Evolutionary conservation across 2,888 invertebrate species (phyloP), one percentile per base, ranked within the genome.

Genomic region (Desoria tigrina): DNA sequence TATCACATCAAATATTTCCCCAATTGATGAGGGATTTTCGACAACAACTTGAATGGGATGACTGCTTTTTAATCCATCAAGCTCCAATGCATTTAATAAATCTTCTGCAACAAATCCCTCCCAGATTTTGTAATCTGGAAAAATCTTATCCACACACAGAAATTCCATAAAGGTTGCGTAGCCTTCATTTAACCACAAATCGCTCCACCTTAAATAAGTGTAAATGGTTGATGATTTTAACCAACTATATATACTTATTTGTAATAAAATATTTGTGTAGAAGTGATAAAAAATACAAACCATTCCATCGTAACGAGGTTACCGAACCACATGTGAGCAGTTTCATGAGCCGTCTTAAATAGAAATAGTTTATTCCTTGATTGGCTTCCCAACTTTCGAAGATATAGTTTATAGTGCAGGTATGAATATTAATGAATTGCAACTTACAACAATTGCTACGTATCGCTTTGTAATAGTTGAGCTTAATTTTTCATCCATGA

Each of bases 271-370:
- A n/a, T n/a, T n/a, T n/a, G n/a, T n/a, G n/a, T n/a, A n/a, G n/a
- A n/a, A n/a, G n/a, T n/a, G n/a, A n/a, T n/a, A 32, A 32, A 32
- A 32, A 32, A 32, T 32, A 32, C 4, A 57, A 63, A 69, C 67
- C 67, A 70, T 6, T 67, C 65, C 67, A 67, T 67, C n/a, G 70
- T 70, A 6, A 70, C 69, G 28, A 86, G 79, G 74, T 85, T 84
- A 57, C 85, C 85, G 78, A 86, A 86, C 85, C 86, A 86, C 79
- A 84, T 83, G 78, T 86, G 85, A 16, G 84, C 63, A 42, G 85
- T 76, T 75, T 86, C 86, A 77, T 86, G 85, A 1, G 68, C 72
- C 1, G 54, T 54, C 28, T 51, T n/a, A 26, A 51, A 51, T 16
- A 51, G 7, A 32, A 11, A 32, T n/a, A n/a, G n/a, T n/a, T n/a